Base-by-base conservation (phyloP, 92 coral and sea anemone species). In the Phenganax subtilis region DNA sequence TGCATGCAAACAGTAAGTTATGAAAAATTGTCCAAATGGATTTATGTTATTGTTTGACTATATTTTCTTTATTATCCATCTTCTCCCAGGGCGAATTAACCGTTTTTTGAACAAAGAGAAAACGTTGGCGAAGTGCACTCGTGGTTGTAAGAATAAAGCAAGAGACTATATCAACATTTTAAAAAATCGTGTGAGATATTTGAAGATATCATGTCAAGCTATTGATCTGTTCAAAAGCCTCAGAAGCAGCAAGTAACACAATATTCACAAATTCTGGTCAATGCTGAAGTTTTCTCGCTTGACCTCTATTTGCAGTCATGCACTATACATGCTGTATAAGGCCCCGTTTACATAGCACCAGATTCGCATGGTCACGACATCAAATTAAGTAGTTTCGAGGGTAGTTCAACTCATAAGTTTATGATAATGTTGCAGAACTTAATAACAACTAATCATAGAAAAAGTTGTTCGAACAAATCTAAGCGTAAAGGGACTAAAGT, bases 111-210 rank as follows among this genome's bases (percentile, higher is more conserved):
- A 65, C 47, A 63, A 64, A 54, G 83, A 63, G 69, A 79, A 65
- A 65, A 52, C 69, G 47, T 25, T 79, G 47, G 61, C 27, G 37
- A n/a, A 52, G 6, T 79, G 83, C 69, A 63, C 7, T 16, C 83
- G 83, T 9, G 54, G 55, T 47, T 79, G 83, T 62, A 79, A 63
- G 62, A 79, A 16, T 11, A 79, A 79, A 64, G 83, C 83, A 63
- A 63, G 53, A 54, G 83, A 63, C 53, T 79, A 15, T 64, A 64
- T 79, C 17, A 63, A 51, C 59, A 54, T n/a, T 8, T 28, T 79
- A 73, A 79, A 79, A 53, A 47, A 51, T 17, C 83, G 83, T n/a
- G 74, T 79, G 14, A 17, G 73, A 65, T 79, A 60, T 57, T 51
- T 79, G 51, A 79, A 63, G 83, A 60, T 47, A 59, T 31, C 16